phyloP scores from a whole-genome alignment of 2,888 invertebrate species.

The Andricus curvator region DNA sequence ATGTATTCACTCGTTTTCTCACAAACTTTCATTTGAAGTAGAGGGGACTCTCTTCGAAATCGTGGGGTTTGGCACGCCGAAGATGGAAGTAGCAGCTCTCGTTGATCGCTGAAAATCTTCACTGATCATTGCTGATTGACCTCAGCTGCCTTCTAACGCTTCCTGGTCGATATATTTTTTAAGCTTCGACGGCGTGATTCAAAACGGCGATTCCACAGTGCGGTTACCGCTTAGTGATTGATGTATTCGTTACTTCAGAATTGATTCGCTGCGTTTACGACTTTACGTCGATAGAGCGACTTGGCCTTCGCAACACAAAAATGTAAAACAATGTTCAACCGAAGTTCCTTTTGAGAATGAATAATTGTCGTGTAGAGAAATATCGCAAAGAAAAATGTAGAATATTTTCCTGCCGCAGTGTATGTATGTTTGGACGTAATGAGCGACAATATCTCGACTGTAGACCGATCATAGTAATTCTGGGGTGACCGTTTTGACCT shows the following conservation, averaged over 20 bases:
- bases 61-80: conserved; percentile 9
- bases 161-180: conserved; percentile 34
- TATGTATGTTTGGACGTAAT: conserved; percentile 58
- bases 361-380: conserved; percentile 64
- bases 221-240: conserved; percentile 32
- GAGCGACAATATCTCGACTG: conserved; percentile 57
- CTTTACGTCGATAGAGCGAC: conserved; percentile 32
- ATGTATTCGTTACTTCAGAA: conserved; percentile 44
- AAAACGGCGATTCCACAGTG: background rate
- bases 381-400: conserved; percentile 64
- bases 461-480: conserved; percentile 51
- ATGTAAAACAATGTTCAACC: conserved; percentile 61
- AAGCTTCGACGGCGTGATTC: conserved; percentile 21
- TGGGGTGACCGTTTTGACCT: conserved; percentile 41
- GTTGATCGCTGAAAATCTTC: background rate
- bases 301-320: conserved; percentile 41
- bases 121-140: background rate
- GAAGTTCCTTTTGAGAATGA: conserved; percentile 72
- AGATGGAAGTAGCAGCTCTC: conserved; percentile 15
- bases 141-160: background rate
- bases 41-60: conserved; percentile 37
- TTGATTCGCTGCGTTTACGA: conserved; percentile 42
- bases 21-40: conserved; percentile 76
- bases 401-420: conserved; percentile 70
- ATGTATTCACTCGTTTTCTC: conserved; percentile 75